A percentile compares a stretch with the other conserved stretches of the same genome.
phyloP scores from a whole-genome alignment of 1,140 invertebrate genomes.

The Cyphomyrmex costatus region DNA sequence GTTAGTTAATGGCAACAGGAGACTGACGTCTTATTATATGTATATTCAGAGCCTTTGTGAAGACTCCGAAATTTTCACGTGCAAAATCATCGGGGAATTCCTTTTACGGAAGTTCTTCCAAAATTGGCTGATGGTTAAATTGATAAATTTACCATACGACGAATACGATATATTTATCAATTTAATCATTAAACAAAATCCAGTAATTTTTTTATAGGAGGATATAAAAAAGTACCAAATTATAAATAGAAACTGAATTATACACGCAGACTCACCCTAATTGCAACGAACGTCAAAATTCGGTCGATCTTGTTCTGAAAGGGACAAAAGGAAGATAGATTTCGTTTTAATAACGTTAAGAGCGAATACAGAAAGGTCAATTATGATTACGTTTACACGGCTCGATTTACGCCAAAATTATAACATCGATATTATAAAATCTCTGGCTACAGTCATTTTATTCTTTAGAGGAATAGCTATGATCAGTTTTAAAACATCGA shows the following conservation, averaged over 20 bases:
- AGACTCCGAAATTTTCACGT: neutral
- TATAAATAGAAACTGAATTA: neutral
- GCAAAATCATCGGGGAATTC: neutral
- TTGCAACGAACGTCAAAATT: constrained; percentile 1
- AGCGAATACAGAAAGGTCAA: neutral
- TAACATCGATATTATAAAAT: no score
- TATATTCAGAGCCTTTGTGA: no score
- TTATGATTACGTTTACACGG: neutral
- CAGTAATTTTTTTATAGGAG: neutral
- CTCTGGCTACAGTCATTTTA: no score
- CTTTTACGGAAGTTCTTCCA: neutral
- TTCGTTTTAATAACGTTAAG: neutral
- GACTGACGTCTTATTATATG: neutral
- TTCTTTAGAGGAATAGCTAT: no score
- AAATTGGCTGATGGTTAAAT: neutral
- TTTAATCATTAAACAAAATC: neutral
- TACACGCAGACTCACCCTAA: constrained; percentile 51
- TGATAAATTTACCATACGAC: neutral
- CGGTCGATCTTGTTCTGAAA: constrained; percentile 11
- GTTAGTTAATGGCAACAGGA: constrained; percentile 2
- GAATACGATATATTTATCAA: neutral
- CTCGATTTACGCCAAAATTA: no score
- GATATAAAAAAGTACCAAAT: neutral
- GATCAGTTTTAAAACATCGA: no score
- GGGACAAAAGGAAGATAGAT: neutral